Base-by-base conservation (phyloP, 1,140 invertebrate species). In the Papilio aristodemus region DNA sequence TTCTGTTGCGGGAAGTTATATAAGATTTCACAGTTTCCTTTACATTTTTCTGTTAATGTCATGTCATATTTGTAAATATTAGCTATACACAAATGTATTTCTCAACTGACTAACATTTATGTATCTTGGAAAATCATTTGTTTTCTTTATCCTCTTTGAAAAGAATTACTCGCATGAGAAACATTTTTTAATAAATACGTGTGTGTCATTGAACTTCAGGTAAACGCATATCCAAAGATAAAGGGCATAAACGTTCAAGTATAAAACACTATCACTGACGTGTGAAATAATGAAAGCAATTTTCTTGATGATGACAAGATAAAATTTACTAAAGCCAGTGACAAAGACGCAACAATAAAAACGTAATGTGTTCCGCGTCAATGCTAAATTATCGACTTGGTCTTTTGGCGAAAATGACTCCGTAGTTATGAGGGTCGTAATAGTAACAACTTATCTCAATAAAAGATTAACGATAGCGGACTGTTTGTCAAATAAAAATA, bases 321-420 rank as follows among this genome's bases (percentile, higher is more conserved):
- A 50, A 50, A 50, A 50, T 50, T 50, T 50, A 22, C 43, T 50
- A 50, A 17, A 19, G 43, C 43, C 17, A 4, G 9, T 50, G 43
- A 50, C 43, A 50, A 50, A 50, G 17, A 19, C 14, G 43, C 43
- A 19, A 50, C 1, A 50, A 50, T 50, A 50, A 22, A 50, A 22
- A 22, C 17, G 17, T 50, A 50, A 50, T 50, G 43, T 50, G 43
- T 50, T 50, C 43, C 43, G 43, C 19, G 43, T 50, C 43, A 50
- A 7, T 50, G 43, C 43, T 50, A 22, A 50, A 50, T 50, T 50
- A 50, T 50, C 43, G 43, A 50, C 19, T 50, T 50, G 17, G 17
- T 22, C 7, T 50, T 50, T 50, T 50, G 17, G 17, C 17, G 43
- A 50, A 50, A 50, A 50, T 50, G 43, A 19, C 9, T 50, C n/a